These are phyloP conservation scores for Formicarius rufipectus DNA, from an alignment of 2,113 vertebrate species.

Conservation along the genomic window DNA sequence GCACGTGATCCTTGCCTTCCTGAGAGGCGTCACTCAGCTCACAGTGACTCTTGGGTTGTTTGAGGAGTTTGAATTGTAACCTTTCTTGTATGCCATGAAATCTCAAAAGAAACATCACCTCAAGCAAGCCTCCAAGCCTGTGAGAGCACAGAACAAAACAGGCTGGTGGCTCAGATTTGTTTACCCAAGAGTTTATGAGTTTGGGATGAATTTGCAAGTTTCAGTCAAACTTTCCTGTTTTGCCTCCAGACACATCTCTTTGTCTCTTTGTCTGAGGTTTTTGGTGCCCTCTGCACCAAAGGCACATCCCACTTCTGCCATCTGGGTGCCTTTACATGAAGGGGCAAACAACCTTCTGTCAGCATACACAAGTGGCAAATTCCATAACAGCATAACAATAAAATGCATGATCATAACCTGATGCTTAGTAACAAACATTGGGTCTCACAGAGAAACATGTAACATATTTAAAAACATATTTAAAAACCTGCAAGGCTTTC, in stretches of 20 bases:
- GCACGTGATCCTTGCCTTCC: background rate
- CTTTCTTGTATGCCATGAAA: background rate
- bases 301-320: background rate
- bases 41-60: background rate
- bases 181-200: background rate
- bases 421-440: background rate
- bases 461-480: background rate
- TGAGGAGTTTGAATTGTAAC: background rate
- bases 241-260: background rate
- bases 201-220: background rate
- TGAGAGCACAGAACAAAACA: background rate
- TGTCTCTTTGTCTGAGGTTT: background rate
- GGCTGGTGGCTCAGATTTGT: background rate
- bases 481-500: background rate
- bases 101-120: background rate
- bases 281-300: background rate
- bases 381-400: background rate
- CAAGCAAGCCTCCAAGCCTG: background rate
- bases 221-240: background rate
- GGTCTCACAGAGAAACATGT: background rate
- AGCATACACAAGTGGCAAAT: rapidly evolving
- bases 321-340: background rate
- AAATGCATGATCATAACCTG: background rate
- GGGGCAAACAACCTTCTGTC: background rate
- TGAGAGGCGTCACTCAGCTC: background rate